A percentile compares a stretch with the other conserved stretches of the same genome.
Evolutionary conservation across 2,113 vertebrate species (phyloP).

Genomic region (Sakesphorus luctuosus): DNA sequence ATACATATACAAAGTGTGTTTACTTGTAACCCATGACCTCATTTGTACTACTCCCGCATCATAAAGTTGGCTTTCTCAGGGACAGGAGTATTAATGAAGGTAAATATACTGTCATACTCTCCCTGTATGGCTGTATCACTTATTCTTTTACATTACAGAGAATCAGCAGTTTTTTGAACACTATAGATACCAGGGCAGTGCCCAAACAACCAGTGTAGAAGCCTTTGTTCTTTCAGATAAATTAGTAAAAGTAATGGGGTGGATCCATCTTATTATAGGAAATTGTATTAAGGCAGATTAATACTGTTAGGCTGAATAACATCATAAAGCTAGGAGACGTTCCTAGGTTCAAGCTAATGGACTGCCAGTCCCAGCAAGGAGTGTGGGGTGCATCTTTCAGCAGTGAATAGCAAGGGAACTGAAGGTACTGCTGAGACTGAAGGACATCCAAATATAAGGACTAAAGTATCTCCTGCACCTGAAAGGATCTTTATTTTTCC

Average conservation of each 20-base stretch:
- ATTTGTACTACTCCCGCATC: not conserved
- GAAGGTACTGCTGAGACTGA: not conserved
- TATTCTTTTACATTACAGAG: not conserved
- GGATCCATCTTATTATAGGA: conserved; percentile 48
- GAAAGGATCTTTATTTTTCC: conserved; percentile 15
- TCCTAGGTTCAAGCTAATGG: not conserved
- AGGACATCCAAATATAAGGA: not conserved
- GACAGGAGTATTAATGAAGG: not conserved
- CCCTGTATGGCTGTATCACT: not conserved
- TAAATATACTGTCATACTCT: not conserved
- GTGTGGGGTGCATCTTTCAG: not conserved
- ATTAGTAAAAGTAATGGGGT: conserved; percentile 53
- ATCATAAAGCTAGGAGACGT: not conserved
- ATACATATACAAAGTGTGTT: not conserved
- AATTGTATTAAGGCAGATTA: conserved; percentile 43
- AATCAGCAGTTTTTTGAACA: conserved; percentile 16
- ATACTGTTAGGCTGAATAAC: conserved; percentile 15
- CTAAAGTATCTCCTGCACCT: not conserved
- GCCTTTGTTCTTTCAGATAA: conserved; percentile 47
- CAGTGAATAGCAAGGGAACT: not conserved
- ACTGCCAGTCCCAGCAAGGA: not conserved
- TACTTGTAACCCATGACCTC: not conserved
- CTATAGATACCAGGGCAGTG: not conserved
- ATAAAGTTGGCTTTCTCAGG: not conserved
- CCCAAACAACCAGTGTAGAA: not conserved